A percentile compares a stretch with the other conserved stretches of the same genome.
Evolutionary conservation across 2,888 invertebrate species (phyloP).

Genomic region (Allolobophora icterica): DNA sequence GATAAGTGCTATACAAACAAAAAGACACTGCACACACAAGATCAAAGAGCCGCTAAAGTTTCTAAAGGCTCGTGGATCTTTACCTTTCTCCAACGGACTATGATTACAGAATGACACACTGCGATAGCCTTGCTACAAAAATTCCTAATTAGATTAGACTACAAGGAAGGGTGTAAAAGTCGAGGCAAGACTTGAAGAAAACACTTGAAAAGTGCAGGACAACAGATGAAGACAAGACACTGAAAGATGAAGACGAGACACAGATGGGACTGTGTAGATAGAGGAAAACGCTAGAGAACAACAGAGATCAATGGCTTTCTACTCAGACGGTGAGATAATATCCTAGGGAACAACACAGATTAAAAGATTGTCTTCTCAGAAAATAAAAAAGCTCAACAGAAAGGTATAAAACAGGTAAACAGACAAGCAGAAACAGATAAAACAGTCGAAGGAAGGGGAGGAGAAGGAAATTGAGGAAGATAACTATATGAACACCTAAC

Average conservation of each 20-base stretch:
- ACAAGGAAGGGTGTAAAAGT: slow-evolving; percentile 13
- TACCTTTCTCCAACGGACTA: too few relatives aligned
- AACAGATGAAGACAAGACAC: not conserved
- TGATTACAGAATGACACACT: not conserved
- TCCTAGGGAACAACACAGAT: not conserved
- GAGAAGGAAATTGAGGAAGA: too few relatives aligned
- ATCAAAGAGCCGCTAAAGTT: too few relatives aligned
- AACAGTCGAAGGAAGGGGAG: too few relatives aligned
- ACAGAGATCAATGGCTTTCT: slow-evolving; percentile 8
- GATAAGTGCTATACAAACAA: not conserved
- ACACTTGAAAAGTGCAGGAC: not conserved
- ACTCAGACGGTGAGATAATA: not conserved
- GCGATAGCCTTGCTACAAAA: too few relatives aligned
- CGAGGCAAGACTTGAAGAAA: not conserved
- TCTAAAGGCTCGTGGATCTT: too few relatives aligned
- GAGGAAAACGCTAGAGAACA: not conserved
- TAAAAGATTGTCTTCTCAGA: not conserved
- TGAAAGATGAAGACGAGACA: not conserved
- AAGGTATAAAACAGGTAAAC: not conserved
- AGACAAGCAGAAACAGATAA: not conserved
- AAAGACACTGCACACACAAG: not conserved
- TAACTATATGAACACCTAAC: not conserved
- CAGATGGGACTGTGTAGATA: not conserved
- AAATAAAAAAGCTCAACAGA: not conserved
- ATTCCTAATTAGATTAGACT: not conserved